Conservation (phyloP, 2,113 vertebrate species). For the Hemibagrus wyckioides region DNA sequence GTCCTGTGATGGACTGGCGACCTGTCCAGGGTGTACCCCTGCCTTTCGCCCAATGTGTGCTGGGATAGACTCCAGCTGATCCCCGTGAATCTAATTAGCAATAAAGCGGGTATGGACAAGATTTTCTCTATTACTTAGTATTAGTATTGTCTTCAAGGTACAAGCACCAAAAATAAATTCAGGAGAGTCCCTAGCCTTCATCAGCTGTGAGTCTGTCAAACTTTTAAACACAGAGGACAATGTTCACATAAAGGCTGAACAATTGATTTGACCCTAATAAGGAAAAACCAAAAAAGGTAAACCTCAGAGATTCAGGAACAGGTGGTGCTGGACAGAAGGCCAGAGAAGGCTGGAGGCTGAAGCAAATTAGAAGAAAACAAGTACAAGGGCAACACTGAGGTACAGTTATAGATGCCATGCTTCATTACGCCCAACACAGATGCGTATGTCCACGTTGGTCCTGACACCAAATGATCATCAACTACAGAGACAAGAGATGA, state of each 20-base stretch:
- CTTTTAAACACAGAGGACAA: neutral
- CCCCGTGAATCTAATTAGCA: too few relatives aligned
- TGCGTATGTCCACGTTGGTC: neutral
- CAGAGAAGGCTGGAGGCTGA: slow-evolving; percentile 36
- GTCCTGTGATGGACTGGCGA: too few relatives aligned
- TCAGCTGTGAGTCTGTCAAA: neutral
- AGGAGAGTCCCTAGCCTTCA: neutral
- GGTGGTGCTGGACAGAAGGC: slow-evolving; percentile 54
- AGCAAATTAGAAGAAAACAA: neutral
- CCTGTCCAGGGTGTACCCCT: too few relatives aligned
- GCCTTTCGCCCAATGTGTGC: too few relatives aligned
- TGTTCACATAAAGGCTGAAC: neutral
- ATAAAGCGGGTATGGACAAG: too few relatives aligned
- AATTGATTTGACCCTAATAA: slow-evolving; percentile 44
- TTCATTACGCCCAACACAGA: neutral
- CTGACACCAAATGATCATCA: neutral
- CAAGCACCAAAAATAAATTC: too few relatives aligned
- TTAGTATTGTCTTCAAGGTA: too few relatives aligned
- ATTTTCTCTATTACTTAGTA: too few relatives aligned
- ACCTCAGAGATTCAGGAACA: slow-evolving; percentile 28
- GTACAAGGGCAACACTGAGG: neutral
- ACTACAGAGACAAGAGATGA: neutral
- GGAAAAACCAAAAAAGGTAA: neutral
- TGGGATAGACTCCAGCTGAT: too few relatives aligned
- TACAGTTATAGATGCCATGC: slow-evolving; percentile 22